Evolutionary conservation across 1,140 invertebrate species (phyloP).

Genomic region (Diorhabda elongata): DNA sequence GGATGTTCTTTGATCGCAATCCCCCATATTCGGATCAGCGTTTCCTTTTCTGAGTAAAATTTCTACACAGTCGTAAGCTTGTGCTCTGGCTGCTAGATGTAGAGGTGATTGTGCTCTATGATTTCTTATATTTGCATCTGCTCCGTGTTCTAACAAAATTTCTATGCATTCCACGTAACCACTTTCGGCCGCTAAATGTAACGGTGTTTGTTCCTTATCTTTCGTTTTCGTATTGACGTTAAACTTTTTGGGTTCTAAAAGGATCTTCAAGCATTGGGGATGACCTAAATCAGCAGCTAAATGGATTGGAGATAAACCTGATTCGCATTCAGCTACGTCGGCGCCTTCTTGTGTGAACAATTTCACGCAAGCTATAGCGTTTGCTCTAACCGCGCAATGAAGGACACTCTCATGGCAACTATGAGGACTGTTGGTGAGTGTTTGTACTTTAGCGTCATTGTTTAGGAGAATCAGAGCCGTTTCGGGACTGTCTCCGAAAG

Average conservation of each 20-base stretch:
- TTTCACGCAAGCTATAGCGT: conserved; percentile 67
- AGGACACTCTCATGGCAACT: conserved; percentile 71
- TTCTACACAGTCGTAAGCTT: conserved; percentile 74
- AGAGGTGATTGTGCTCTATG: conserved; percentile 72
- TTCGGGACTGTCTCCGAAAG: conserved; percentile 71
- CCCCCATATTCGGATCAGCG: conserved; percentile 69
- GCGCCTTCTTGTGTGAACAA: conserved; percentile 67
- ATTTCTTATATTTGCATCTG: conserved; percentile 66
- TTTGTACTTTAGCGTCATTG: conserved; percentile 56
- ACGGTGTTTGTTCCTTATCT: conserved; percentile 66
- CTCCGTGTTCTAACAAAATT: conserved; percentile 66
- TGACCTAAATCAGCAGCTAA: conserved; percentile 71
- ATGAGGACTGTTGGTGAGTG: conserved; percentile 52
- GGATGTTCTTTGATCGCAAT: conserved; percentile 71
- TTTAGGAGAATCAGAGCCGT: conserved; percentile 67
- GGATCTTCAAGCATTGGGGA: conserved; percentile 60
- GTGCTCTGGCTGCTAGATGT: conserved; percentile 70
- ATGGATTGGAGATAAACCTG: conserved; percentile 72
- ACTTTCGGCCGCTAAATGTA: conserved; percentile 77
- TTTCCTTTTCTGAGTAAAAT: conserved; percentile 65
- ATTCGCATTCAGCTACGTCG: conserved; percentile 64
- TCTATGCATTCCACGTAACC: conserved; percentile 70
- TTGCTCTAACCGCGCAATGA: conserved; percentile 71
- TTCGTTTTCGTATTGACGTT: conserved; percentile 60
- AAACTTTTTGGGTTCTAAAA: conserved; percentile 62